phyloP scores from a whole-genome alignment of 2,797 vertebrate species.

The Oceanodroma leucorhoa region DNA sequence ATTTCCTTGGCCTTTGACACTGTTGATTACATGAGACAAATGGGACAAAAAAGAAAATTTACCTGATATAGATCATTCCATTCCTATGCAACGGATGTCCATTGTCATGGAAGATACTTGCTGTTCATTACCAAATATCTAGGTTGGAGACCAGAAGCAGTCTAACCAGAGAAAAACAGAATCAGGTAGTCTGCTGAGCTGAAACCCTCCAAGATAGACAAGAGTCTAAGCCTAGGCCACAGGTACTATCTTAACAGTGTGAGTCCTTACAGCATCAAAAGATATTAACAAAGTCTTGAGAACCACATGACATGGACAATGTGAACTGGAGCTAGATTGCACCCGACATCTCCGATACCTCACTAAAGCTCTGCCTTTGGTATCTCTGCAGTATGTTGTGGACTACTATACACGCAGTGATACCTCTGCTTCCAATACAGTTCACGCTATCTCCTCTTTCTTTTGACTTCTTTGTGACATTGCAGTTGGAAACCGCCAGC shows the following conservation, averaged over 20 bases:
- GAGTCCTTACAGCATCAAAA: background rate
- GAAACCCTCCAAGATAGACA: background rate
- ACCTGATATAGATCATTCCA: background rate
- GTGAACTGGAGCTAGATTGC: background rate
- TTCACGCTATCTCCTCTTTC: background rate
- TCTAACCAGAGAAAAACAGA: background rate
- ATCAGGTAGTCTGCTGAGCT: background rate
- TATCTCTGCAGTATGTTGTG: background rate
- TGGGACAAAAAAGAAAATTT: background rate
- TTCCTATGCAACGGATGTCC: background rate
- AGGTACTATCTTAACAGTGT: background rate
- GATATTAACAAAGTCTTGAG: background rate
- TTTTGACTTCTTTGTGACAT: background rate
- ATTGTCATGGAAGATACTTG: background rate
- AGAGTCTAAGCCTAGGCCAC: background rate
- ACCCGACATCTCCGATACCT: background rate
- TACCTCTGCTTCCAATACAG: background rate
- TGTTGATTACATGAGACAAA: background rate
- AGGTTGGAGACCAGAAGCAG: background rate
- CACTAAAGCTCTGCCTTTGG: background rate
- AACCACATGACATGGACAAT: background rate
- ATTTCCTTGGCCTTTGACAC: background rate
- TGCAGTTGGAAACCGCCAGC: background rate
- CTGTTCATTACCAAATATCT: background rate
- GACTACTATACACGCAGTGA: background rate